Conservation (phyloP, 2,888 invertebrate species). For the Conops quadrifasciatus region DNA sequence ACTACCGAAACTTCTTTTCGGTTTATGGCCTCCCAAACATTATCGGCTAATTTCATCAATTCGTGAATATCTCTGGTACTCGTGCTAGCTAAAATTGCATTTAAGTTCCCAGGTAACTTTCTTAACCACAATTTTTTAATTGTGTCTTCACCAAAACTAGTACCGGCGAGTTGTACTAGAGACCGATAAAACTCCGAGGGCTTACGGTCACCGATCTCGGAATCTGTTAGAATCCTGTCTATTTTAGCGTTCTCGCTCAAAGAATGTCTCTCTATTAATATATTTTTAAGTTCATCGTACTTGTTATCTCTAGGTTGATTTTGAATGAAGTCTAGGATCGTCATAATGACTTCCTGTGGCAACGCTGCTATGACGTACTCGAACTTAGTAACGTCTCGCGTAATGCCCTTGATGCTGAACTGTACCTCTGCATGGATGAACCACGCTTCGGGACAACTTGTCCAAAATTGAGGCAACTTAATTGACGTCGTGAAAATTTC, state of each 20-base stretch:
- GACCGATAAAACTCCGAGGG: too few species aligned
- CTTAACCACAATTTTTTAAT: neutral
- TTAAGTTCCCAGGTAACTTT: neutral
- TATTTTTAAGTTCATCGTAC: neutral
- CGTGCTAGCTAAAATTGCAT: neutral
- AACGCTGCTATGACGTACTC: neutral
- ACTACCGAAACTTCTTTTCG: neutral
- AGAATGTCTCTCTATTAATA: too few species aligned
- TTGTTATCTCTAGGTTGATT: neutral
- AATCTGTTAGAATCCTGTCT: too few species aligned
- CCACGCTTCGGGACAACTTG: constrained; percentile 36
- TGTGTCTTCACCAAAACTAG: neutral
- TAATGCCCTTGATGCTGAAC: constrained; percentile 27
- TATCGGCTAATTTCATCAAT: constrained; percentile 1
- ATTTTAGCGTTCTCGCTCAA: too few species aligned
- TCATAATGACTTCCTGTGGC: constrained; percentile 4
- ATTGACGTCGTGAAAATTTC: constrained; percentile 21
- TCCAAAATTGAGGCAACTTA: constrained; percentile 34
- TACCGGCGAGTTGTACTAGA: too few species aligned
- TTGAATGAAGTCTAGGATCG: neutral
- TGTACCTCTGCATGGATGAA: constrained; percentile 30
- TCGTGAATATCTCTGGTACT: neutral
- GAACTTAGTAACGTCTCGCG: constrained; percentile 21
- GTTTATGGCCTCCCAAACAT: neutral
- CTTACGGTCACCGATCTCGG: too few species aligned